Evolutionary conservation across 2,888 invertebrate species (phyloP).

Genomic region (Malthinus flaveolus): DNA sequence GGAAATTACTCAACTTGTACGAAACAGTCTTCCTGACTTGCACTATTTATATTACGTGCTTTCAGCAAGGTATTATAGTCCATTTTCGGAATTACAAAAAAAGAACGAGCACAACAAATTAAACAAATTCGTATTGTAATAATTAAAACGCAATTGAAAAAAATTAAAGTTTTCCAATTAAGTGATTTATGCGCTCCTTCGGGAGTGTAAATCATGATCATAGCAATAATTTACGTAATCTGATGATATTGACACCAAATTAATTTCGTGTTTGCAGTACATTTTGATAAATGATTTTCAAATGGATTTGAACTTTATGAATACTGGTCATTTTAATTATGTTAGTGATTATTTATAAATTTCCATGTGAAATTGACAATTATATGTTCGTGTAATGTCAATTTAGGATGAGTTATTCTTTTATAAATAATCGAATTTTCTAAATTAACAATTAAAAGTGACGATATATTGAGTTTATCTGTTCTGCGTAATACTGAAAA

Average conservation of each 20-base stretch:
- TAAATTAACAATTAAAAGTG: neutral
- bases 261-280: constrained; percentile 39
- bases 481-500: too few species aligned
- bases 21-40: too few species aligned
- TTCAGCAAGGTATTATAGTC: too few species aligned
- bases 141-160: neutral
- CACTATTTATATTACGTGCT: too few species aligned
- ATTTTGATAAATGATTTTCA: constrained; percentile 41
- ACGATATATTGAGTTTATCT: neutral
- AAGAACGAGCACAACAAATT: neutral
- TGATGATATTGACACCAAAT: constrained; percentile 45
- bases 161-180: constrained; percentile 5
- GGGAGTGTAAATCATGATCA: constrained; percentile 22
- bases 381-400: constrained; percentile 29
- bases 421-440: neutral
- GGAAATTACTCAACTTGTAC: too few species aligned
- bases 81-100: too few species aligned
- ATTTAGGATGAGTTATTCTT: constrained; percentile 14
- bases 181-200: constrained; percentile 23
- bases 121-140: neutral
- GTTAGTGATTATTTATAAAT: constrained; percentile 37
- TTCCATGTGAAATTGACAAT: constrained; percentile 37
- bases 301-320: constrained; percentile 40
- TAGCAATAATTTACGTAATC: constrained; percentile 41
- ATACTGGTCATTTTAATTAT: constrained; percentile 42